phyloP scores from a whole-genome alignment of 2,797 vertebrate species.

The Bryconaethiops microstoma region DNA sequence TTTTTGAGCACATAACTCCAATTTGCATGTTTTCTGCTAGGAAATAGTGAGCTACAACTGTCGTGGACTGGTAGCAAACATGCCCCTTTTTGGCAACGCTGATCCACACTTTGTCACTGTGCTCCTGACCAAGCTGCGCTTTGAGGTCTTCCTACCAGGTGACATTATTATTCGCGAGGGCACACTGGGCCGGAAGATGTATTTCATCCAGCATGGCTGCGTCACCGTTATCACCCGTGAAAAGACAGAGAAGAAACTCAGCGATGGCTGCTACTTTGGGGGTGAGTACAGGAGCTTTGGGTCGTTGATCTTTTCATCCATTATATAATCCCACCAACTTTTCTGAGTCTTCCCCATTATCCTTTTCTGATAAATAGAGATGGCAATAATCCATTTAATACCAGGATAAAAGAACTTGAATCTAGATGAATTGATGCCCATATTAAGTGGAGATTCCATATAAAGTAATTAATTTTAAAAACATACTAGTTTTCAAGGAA shows the following conservation, averaged over 20 bases:
- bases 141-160: conserved; percentile 88
- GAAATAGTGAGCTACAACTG: conserved; percentile 94
- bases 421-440: not conserved
- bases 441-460: not conserved
- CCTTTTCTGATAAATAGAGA: not conserved
- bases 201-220: conserved; percentile 91
- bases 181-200: conserved; percentile 92
- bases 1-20: not conserved
- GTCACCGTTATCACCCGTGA: conserved; percentile 86
- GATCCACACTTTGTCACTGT: conserved; percentile 91
- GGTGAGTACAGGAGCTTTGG: conserved; percentile 70
- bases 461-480: not conserved
- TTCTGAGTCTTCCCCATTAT: not conserved
- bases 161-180: conserved; percentile 89
- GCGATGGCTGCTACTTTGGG: conserved; percentile 89
- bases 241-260: conserved; percentile 84
- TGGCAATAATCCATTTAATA: not conserved
- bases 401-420: not conserved
- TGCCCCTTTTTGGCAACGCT: conserved; percentile 89
- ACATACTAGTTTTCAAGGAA: not conserved
- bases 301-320: not conserved
- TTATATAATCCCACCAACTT: not conserved
- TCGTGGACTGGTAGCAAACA: conserved; percentile 89
- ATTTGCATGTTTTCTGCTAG: conserved; percentile 62
- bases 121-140: conserved; percentile 90